Base-by-base conservation (phyloP, 2,888 invertebrate species). In the Prosopocoilus inquinatus region DNA sequence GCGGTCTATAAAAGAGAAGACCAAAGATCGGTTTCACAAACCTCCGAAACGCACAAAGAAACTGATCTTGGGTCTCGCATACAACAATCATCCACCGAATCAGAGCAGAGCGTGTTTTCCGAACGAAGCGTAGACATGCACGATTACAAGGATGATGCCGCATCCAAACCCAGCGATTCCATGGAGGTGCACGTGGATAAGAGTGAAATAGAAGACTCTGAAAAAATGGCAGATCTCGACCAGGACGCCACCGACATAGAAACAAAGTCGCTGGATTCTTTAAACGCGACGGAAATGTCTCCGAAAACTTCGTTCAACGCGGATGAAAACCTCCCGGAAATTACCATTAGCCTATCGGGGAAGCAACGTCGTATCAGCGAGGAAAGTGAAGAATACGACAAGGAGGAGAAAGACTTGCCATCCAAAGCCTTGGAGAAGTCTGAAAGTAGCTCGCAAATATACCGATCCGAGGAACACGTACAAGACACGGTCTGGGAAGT, bases 401-500 rank as follows among this genome's bases (percentile, higher is more conserved):
- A 57, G 20, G 35, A 41, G 3, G 36, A 12, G 11, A 47, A 41
- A 41, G 44, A 49, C 11, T 35, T 15, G 45, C 35, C 5, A 16
- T 44, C 7, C 50, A 55, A 16, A 35, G 28, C 8, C 13, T 38
- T 9, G 32, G 60, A 54, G 55, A 50, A 53, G 55, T 55, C 58
- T 39, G 58, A 65, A 55, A 49, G 56, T 36, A 58, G 64, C 7
- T 69, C 74, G 1, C 70, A 74, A 8, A 70, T 80, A 13, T 72
- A 78, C 53, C 73, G 76, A 55, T 77, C 79, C 2, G 76, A 79
- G 67, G 78, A 81, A 67, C 75, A 78, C 58, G 70, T 79, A 13
- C 78, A 79, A 55, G 79, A 81, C 65, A 77, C 78, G 2, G 74
- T 81, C 20, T 81, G 81, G 81, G 81, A 81, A 70, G 79, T 79